phyloP scores from a whole-genome alignment of 2,888 invertebrate species.

The Tyria jacobaeae region DNA sequence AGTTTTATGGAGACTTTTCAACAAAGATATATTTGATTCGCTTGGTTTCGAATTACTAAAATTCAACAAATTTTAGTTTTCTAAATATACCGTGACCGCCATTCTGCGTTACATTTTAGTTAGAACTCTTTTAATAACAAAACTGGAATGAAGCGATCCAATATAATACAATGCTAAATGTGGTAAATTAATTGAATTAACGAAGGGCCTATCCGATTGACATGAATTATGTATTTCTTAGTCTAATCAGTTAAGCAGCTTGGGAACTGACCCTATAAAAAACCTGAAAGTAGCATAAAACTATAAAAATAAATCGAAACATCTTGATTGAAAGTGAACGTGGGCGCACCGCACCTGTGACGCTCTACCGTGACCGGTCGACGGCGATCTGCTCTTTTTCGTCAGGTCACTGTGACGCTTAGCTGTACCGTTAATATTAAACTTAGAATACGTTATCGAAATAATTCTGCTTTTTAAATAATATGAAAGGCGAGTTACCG shows the following conservation, averaged over 20 bases:
- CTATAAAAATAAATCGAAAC: slow-evolving; percentile 67
- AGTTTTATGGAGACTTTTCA: slow-evolving; percentile 24
- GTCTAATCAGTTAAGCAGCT: slow-evolving; percentile 31
- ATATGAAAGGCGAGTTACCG: slow-evolving; percentile 32
- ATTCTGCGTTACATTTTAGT: slow-evolving; percentile 54
- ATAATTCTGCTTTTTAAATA: slow-evolving; percentile 37
- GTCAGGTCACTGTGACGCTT: slow-evolving; percentile 75
- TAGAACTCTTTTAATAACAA: slow-evolving; percentile 65
- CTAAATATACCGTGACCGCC: slow-evolving; percentile 53
- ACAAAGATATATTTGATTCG: slow-evolving; percentile 41
- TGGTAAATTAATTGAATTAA: slow-evolving; percentile 40
- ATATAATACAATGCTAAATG: slow-evolving; percentile 42
- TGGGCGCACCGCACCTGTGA: slow-evolving; percentile 81
- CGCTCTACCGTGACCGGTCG: slow-evolving; percentile 70
- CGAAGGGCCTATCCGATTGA: slow-evolving; percentile 24
- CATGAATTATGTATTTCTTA: slow-evolving; percentile 31
- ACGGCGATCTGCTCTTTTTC: slow-evolving; percentile 66
- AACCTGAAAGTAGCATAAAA: slow-evolving; percentile 44
- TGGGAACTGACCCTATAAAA: slow-evolving; percentile 33
- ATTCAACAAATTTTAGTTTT: slow-evolving; percentile 50
- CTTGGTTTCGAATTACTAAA: slow-evolving; percentile 40
- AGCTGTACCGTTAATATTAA: slow-evolving; percentile 70
- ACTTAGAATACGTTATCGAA: slow-evolving; percentile 51
- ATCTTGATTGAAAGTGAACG: slow-evolving; percentile 80
- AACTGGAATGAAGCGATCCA: slow-evolving; percentile 50